Percentiles rank a stretch among this genome's conserved stretches.
Evolutionary conservation across 1,140 invertebrate species (phyloP).

Genomic region (Portunus trituberculatus): DNA sequence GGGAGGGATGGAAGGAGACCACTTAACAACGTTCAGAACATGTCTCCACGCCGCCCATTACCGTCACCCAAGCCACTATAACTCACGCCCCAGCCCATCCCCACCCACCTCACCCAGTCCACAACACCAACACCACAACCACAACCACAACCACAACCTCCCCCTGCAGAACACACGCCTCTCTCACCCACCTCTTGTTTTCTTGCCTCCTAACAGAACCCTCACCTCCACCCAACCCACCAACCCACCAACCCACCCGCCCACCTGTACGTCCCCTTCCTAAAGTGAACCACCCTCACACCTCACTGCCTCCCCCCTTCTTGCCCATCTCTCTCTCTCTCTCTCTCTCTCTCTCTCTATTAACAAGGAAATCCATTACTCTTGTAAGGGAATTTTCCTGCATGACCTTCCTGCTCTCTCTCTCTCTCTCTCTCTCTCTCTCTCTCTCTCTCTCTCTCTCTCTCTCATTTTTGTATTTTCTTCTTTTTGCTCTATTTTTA

Average conservation of each 20-base stretch:
- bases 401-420: background rate
- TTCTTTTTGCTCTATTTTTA: background rate
- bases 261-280: background rate
- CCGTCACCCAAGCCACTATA: background rate
- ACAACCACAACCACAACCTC: no score
- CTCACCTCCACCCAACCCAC: no score
- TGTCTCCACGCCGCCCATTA: background rate
- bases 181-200: background rate
- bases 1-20: background rate
- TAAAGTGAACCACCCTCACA: background rate
- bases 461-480: background rate
- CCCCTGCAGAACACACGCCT: background rate
- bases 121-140: no score
- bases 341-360: background rate
- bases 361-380: conserved; percentile 15
- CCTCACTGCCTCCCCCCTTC: background rate
- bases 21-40: background rate
- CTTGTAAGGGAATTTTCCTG: background rate
- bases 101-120: background rate
- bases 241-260: no score
- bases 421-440: background rate
- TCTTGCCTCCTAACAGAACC: no score
- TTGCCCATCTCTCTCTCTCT: background rate
- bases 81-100: background rate
- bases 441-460: conserved; percentile 17